phyloP scores from a whole-genome alignment of 2,797 vertebrate species.

The Pyrocephalus nanus region DNA sequence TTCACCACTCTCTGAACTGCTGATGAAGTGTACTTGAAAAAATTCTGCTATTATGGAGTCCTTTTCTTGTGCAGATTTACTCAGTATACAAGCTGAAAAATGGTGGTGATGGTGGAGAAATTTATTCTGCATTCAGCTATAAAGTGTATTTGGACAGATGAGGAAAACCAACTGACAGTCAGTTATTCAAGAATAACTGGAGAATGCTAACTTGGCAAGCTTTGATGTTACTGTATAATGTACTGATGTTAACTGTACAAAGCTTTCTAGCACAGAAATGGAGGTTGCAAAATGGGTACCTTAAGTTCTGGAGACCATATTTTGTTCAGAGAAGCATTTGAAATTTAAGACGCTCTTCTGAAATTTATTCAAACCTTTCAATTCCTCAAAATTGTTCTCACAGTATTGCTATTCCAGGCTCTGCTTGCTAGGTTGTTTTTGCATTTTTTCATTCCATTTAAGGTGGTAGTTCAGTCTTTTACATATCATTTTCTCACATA shows the following conservation, averaged over 20 bases:
- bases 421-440: not conserved
- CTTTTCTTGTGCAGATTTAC: constrained; percentile 18
- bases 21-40: not conserved
- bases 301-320: not conserved
- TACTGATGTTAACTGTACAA: not conserved
- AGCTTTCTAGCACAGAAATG: not conserved
- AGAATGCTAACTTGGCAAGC: not conserved
- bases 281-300: not conserved
- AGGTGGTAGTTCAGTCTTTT: not conserved
- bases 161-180: not conserved
- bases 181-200: not conserved
- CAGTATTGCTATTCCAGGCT: not conserved
- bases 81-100: constrained; percentile 10
- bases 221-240: not conserved
- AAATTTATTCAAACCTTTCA: not conserved
- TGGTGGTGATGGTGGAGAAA: not conserved
- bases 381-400: not conserved
- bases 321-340: not conserved
- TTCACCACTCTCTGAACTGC: not conserved
- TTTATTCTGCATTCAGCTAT: constrained; percentile 1
- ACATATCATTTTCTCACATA: not conserved
- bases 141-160: constrained; percentile 1
- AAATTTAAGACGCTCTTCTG: not conserved
- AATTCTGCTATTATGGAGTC: not conserved
- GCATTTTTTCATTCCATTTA: not conserved